Conservation (phyloP, 2,797 vertebrate genomes). For the Cryptoprocta ferox region DNA sequence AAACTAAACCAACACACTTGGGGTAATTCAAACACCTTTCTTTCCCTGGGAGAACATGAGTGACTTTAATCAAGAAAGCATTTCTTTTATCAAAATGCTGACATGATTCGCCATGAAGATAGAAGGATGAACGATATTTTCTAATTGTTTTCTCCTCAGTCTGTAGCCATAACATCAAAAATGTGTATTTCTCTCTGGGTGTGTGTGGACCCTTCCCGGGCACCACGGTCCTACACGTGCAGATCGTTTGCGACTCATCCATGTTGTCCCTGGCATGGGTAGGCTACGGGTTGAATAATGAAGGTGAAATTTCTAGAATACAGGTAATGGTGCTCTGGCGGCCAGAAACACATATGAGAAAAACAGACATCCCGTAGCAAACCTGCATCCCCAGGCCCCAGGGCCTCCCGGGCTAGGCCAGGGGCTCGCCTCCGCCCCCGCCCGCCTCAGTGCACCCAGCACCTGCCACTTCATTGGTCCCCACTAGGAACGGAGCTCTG, state of each 20-base stretch:
- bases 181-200: neutral
- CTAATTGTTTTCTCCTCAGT: neutral
- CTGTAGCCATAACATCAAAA: neutral
- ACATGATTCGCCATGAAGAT: neutral
- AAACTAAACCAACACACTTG: neutral
- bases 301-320: neutral
- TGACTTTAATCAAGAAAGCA: neutral
- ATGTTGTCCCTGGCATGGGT: neutral
- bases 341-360: rapidly evolving
- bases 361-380: neutral
- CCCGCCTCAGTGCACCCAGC: rapidly evolving
- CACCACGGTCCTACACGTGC: rapidly evolving
- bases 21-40: neutral
- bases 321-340: rapidly evolving
- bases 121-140: neutral
- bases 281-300: neutral
- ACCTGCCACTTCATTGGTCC: rapidly evolving
- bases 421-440: rapidly evolving
- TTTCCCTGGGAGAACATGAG: neutral
- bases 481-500: neutral
- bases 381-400: rapidly evolving
- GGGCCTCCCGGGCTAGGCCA: rapidly evolving
- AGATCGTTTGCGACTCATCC: rapidly evolving
- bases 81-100: neutral
- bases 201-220: neutral